Percentiles rank a stretch among this genome's conserved stretches.
Evolutionary conservation across 2,113 vertebrate species (phyloP).

Genomic region (Alligator mississippiensis): DNA sequence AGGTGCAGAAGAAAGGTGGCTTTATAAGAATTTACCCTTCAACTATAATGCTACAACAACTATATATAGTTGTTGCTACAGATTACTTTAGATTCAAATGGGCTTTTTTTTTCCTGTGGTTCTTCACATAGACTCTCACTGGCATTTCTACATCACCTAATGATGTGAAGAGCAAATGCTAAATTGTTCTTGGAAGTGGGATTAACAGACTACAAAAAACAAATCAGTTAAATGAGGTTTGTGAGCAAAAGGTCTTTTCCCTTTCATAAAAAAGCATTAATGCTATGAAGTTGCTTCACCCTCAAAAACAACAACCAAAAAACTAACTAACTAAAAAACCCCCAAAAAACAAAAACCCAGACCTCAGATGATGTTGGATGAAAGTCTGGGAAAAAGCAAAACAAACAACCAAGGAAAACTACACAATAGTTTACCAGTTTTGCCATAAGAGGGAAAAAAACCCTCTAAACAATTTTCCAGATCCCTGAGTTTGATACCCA

Average conservation of each 20-base stretch:
- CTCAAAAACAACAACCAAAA: not conserved
- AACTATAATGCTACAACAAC: not conserved
- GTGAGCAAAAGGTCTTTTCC: not conserved
- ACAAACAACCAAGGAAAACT: not conserved
- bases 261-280: not conserved
- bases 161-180: not conserved
- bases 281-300: not conserved
- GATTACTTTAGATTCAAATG: not conserved
- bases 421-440: not conserved
- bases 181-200: not conserved
- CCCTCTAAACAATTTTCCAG: not conserved
- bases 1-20: not conserved
- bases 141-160: not conserved
- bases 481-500: accelerated
- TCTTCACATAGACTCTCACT: not conserved
- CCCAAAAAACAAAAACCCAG: not conserved
- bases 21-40: not conserved
- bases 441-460: not conserved
- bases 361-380: too few species aligned
- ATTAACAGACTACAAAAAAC: not conserved
- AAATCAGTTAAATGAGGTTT: not conserved
- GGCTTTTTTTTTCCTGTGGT: not conserved
- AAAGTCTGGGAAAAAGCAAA: not conserved
- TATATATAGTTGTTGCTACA: not conserved
- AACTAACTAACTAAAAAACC: not conserved